These are phyloP conservation scores for Passer montanus DNA, from an alignment of 2,113 vertebrate species.

Conservation along the genomic window DNA sequence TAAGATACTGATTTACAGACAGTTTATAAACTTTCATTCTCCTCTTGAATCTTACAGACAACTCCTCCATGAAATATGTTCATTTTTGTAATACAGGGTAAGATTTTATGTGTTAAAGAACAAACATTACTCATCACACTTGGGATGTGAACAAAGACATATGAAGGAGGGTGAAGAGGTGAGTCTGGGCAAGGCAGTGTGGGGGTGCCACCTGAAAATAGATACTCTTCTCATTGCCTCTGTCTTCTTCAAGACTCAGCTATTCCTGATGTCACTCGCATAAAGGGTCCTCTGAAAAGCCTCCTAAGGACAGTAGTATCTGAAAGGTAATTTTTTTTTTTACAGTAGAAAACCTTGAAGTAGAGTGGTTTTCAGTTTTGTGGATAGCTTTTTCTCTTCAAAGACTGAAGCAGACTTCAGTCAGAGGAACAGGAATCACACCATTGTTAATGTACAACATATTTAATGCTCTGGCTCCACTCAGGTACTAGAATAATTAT, in stretches of 20 bases:
- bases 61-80: neutral
- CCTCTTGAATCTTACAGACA: neutral
- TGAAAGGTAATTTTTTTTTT: neutral
- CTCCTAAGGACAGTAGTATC: neutral
- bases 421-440: neutral
- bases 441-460: neutral
- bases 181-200: neutral
- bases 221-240: neutral
- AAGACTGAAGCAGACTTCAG: neutral
- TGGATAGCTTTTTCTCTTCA: neutral
- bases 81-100: neutral
- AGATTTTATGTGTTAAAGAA: neutral
- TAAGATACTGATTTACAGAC: neutral
- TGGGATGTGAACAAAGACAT: neutral
- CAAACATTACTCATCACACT: neutral
- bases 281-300: neutral
- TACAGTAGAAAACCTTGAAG: neutral
- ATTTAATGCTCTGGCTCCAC: conserved; percentile 3
- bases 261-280: neutral
- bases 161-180: neutral
- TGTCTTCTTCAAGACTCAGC: neutral
- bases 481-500: conserved; percentile 11
- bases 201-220: neutral
- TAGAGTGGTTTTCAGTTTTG: neutral
- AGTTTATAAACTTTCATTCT: neutral